Conservation (phyloP, 2,113 vertebrate species). For the Lamprotornis superbus region DNA sequence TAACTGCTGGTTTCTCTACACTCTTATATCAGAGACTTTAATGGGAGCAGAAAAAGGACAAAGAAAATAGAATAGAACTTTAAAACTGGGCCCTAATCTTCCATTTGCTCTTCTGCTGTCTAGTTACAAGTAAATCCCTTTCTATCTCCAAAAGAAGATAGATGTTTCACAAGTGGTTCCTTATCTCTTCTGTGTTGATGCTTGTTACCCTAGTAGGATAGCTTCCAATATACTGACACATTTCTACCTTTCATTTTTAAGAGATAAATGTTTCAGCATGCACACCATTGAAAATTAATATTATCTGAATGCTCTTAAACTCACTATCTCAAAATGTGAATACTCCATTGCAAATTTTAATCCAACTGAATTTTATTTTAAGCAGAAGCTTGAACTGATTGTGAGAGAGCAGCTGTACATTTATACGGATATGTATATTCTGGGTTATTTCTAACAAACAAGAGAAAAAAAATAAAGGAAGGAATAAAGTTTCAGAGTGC, state of each 20-base stretch:
- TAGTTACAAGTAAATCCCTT: neutral
- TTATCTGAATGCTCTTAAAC: constrained; percentile 44
- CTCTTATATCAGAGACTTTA: neutral
- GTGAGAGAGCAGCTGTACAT: neutral
- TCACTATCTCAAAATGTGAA: constrained; percentile 43
- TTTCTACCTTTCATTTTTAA: constrained; percentile 45
- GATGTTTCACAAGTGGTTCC: constrained; percentile 10
- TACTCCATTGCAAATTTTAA: constrained; percentile 15
- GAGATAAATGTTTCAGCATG: constrained; percentile 34
- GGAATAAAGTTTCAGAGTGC: neutral
- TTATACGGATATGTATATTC: neutral
- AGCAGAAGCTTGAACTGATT: neutral
- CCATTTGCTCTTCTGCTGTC: neutral
- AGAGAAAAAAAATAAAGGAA: neutral
- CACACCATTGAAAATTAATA: constrained; percentile 59
- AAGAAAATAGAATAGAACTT: neutral
- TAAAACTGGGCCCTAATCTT: neutral
- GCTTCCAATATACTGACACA: constrained; percentile 25
- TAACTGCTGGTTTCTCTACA: neutral
- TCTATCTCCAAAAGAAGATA: neutral
- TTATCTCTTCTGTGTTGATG: constrained; percentile 3
- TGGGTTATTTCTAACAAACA: neutral
- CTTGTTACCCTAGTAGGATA: neutral
- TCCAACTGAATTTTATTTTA: constrained; percentile 15
- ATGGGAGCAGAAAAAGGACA: neutral